Percentiles rank a stretch among this genome's conserved stretches.
phyloP scores from a whole-genome alignment of 2,888 invertebrate species.

The Mylabris sibirica region DNA sequence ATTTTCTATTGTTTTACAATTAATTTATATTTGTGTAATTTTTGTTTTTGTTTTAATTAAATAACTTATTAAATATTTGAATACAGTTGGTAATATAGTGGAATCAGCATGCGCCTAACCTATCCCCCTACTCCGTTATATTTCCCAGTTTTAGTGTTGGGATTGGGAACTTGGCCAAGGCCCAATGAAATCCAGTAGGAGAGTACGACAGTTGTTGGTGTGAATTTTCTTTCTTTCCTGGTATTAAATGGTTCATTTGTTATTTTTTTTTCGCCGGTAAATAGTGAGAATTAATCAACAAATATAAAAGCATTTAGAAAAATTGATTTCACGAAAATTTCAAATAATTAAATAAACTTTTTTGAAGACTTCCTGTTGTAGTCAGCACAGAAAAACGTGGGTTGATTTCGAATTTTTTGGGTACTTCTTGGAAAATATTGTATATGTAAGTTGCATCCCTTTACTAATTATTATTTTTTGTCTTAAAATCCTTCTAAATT shows the following conservation, averaged over 20 bases:
- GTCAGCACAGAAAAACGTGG: constrained; percentile 19
- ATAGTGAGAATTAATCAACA: background rate
- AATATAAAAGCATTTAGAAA: background rate
- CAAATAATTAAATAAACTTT: background rate
- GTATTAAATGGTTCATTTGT: background rate
- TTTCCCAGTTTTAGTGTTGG: constrained; percentile 30
- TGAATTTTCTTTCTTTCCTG: background rate
- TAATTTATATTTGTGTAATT: background rate
- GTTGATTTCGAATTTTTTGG: constrained; percentile 33
- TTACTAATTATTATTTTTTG: constrained; percentile 20
- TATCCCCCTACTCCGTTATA: constrained; percentile 27
- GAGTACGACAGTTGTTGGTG: constrained; percentile 12
- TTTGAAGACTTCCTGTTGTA: background rate
- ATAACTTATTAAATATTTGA: background rate
- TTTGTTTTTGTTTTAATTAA: background rate
- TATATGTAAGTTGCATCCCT: constrained; percentile 43
- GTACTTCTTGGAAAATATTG: constrained; percentile 44
- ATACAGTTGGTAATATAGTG: constrained; percentile 26
- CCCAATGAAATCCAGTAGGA: constrained; percentile 30
- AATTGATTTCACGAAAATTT: background rate
- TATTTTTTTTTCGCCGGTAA: background rate
- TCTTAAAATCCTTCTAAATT: background rate
- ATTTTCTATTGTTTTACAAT: background rate
- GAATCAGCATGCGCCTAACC: constrained; percentile 26
- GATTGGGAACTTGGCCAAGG: constrained; percentile 35